Base-by-base conservation (phyloP, 2,113 vertebrate genomes). In the Hippoglossus stenolepis region DNA sequence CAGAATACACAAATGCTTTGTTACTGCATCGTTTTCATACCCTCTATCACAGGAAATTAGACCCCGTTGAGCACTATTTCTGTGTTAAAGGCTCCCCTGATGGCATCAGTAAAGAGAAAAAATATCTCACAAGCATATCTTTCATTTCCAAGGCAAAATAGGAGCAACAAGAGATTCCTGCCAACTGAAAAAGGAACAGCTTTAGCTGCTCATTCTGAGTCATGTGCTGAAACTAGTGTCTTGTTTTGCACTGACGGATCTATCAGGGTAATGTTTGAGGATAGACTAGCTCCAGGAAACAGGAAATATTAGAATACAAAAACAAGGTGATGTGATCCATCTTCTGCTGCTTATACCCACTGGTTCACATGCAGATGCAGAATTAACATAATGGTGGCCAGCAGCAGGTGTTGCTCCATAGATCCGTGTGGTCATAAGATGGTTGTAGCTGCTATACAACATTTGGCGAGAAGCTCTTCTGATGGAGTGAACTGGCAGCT, bases 81-180 rank as follows among this genome's bases (percentile, higher is more conserved):
- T 63, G 64, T 61, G 75, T 76, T 80, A 70, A 86, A 80, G 67
- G 21, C 73, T 84, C 70, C 76, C 70, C 65, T 12, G 54, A 73
- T 67, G 40, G 77, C 62, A 35, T 80, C 67, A 58, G 67, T 77
- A 85, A 87, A 45, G 45, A 68, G 64, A 43, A 75, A 80, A 74
- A 76, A 78, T 71, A 82, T 70, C 70, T 78, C 65, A 56, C 60
- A 66, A 71, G 80, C 58, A 82, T 74, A 78, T 72, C 85, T 79
- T 84, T 85, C 40, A 83, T 85, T 91, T 87, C 65, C 69, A 60
- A 79, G 49, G 73, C 80, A 82, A 77, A 86, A 85, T 24, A 72
- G 64, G 54, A 76, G 73, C 62, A 80, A 73, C 61, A 58, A 83
- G 40, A 80, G 69, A 80, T 60, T 65, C 47, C 74, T 79, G 85